Percentiles rank a stretch among this genome's conserved stretches.
Evolutionary conservation across 2,888 invertebrate species (phyloP).

Genomic region (Bellardia bayeri): DNA sequence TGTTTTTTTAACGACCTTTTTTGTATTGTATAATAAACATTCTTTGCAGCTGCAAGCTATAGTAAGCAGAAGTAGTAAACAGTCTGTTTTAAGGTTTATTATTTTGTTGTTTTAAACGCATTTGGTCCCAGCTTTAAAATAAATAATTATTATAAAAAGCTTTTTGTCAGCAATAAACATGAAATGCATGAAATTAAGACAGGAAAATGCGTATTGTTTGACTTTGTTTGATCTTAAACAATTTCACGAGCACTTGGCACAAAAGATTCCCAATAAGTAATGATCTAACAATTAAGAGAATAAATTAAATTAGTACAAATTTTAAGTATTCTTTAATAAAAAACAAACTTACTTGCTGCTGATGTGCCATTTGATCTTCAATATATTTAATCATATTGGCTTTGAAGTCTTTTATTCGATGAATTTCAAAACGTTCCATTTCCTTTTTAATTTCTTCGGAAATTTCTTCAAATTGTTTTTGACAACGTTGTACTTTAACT

Average conservation of each 20-base stretch:
- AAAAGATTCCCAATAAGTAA: conserved; percentile 92
- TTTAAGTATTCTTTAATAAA: not conserved
- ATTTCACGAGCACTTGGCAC: conserved; percentile 97
- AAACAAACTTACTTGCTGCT: conserved; percentile 90
- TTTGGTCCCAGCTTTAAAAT: conserved; percentile 59
- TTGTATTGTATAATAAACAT: not conserved
- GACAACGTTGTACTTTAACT: conserved; percentile 97
- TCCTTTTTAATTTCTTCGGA: conserved; percentile 97
- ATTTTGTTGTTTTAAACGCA: conserved; percentile 40
- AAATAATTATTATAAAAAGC: conserved; percentile 12
- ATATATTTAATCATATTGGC: conserved; percentile 95
- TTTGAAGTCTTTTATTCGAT: conserved; percentile 95
- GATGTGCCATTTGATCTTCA: conserved; percentile 96
- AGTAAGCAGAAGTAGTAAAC: not conserved
- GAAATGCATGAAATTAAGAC: conserved; percentile 28
- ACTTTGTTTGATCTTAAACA: conserved; percentile 86
- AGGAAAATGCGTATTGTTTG: conserved; percentile 30
- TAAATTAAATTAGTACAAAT: conserved; percentile 9
- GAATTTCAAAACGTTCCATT: conserved; percentile 95
- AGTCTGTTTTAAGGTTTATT: not conserved
- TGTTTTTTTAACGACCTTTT: no score
- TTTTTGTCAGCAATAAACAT: not conserved
- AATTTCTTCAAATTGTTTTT: conserved; percentile 97
- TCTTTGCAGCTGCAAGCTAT: not conserved
- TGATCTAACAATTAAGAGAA: conserved; percentile 77